Conservation (phyloP, 2,888 invertebrate genomes). For the Drosophila bunnanda region DNA sequence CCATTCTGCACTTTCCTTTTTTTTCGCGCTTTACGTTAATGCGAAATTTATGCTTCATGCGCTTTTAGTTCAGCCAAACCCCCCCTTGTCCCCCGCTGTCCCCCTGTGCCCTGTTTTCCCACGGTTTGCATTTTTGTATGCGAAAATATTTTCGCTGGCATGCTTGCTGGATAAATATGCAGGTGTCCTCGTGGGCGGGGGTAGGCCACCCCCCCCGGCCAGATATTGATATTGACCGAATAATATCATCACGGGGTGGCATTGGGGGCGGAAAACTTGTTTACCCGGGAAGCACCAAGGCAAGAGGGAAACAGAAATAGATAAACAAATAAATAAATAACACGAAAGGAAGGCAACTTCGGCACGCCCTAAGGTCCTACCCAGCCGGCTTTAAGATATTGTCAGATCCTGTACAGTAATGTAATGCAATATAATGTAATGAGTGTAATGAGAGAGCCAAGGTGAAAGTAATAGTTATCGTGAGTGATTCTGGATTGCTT, state of each 20-base stretch:
- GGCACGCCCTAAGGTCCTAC: background rate
- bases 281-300: slow-evolving; percentile 31
- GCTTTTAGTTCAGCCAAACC: slow-evolving; percentile 41
- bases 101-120: no score
- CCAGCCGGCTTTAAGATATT: slow-evolving; percentile 3
- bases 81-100: no score
- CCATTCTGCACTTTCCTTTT: slow-evolving; percentile 13
- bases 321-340: slow-evolving; percentile 48
- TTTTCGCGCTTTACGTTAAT: slow-evolving; percentile 63
- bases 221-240: slow-evolving; percentile 62
- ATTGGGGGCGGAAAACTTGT: slow-evolving; percentile 15
- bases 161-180: slow-evolving; percentile 27
- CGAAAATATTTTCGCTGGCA: slow-evolving; percentile 52
- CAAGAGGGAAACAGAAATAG: slow-evolving; percentile 29
- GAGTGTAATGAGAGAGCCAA: no score
- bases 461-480: background rate
- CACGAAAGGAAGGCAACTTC: background rate
- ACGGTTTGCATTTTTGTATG: slow-evolving; percentile 45
- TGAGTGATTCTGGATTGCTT: background rate
- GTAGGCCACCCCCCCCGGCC: background rate
- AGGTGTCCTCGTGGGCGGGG: slow-evolving; percentile 12
- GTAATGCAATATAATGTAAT: background rate
- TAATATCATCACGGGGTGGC: slow-evolving; percentile 26
- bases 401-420: background rate
- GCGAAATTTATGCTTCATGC: slow-evolving; percentile 66